Percentiles rank a stretch among this genome's conserved stretches.
Evolutionary conservation across 2,888 invertebrate genomes (phyloP).

Genomic region (Phragmatobia fuliginosa): DNA sequence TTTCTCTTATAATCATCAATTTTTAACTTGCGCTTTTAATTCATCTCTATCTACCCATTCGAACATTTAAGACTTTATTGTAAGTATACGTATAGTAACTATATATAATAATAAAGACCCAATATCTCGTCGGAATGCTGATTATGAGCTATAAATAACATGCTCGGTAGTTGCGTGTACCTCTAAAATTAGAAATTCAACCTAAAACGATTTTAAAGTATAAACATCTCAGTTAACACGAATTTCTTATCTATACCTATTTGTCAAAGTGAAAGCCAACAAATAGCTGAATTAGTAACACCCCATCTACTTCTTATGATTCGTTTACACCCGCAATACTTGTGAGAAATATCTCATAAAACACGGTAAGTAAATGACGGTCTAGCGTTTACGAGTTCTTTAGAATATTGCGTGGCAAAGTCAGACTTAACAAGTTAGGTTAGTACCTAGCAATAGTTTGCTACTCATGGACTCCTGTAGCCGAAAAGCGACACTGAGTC

Average conservation of each 20-base stretch:
- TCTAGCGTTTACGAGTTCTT: no score
- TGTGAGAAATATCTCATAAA: neutral
- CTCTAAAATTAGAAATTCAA: slow-evolving; percentile 25
- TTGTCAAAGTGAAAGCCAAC: slow-evolving; percentile 77
- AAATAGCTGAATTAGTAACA: slow-evolving; percentile 73
- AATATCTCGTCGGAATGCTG: neutral
- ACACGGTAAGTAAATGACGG: neutral
- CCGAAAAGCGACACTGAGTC: no score
- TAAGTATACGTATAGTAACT: no score
- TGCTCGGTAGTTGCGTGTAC: neutral
- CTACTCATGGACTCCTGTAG: no score
- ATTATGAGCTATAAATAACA: neutral
- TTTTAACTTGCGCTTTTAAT: neutral
- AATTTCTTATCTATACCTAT: slow-evolving; percentile 74
- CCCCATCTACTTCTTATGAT: slow-evolving; percentile 49
- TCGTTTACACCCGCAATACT: slow-evolving; percentile 40
- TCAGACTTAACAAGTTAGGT: no score
- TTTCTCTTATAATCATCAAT: neutral
- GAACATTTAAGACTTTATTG: no score
- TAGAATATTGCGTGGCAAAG: no score
- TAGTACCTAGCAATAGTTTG: no score
- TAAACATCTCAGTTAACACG: slow-evolving; percentile 76
- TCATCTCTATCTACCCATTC: neutral
- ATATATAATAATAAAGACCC: neutral
- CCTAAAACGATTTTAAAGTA: slow-evolving; percentile 55